Conservation (phyloP, 2,888 invertebrate genomes). For the Acleris laterana region DNA sequence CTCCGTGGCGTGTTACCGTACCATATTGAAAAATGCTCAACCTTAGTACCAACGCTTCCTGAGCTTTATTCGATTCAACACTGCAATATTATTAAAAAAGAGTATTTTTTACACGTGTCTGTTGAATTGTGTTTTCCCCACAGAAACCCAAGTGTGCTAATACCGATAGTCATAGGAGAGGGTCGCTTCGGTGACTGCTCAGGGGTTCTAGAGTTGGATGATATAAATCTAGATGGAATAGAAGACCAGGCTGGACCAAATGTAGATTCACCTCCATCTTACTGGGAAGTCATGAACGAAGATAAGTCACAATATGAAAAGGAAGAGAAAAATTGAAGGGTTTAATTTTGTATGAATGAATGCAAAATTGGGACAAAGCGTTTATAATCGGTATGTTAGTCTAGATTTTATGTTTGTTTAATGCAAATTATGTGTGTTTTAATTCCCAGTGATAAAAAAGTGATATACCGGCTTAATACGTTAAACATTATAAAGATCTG, state of each 20-base stretch:
- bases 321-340: not conserved
- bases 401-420: too few species aligned
- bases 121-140: slow-evolving; percentile 26
- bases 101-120: slow-evolving; percentile 24
- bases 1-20: not conserved
- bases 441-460: too few species aligned
- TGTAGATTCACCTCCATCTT: slow-evolving; percentile 40
- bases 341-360: too few species aligned
- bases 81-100: slow-evolving; percentile 23
- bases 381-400: too few species aligned
- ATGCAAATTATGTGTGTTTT: too few species aligned
- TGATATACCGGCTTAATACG: too few species aligned
- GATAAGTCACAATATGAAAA: slow-evolving; percentile 24
- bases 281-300: slow-evolving; percentile 45
- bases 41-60: slow-evolving; percentile 16
- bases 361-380: too few species aligned
- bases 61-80: slow-evolving; percentile 31
- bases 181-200: slow-evolving; percentile 28
- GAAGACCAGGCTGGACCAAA: slow-evolving; percentile 11
- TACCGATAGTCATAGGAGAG: slow-evolving; percentile 34
- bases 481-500: too few species aligned
- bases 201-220: slow-evolving; percentile 16
- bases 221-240: not conserved
- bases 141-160: slow-evolving; percentile 18
- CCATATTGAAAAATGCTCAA: slow-evolving; percentile 7